Evolutionary conservation across 2,113 vertebrate species (phyloP).

Genomic region (Phalacrocorax pelagicus): DNA sequence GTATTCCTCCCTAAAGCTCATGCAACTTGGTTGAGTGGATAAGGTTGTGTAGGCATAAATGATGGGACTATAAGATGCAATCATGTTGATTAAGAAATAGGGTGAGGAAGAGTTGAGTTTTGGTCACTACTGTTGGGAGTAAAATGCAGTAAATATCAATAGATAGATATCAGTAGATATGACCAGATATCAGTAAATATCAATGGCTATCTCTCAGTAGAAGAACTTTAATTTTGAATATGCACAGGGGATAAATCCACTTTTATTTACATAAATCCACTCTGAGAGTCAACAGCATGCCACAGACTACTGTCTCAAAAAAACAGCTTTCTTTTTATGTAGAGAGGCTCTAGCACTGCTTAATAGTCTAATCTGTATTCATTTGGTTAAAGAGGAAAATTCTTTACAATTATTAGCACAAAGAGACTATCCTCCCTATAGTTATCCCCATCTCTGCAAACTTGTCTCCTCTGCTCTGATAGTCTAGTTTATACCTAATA

Average conservation of each 20-base stretch:
- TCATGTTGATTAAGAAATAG: not conserved
- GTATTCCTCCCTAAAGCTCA: not conserved
- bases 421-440: not conserved
- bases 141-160: not conserved
- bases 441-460: not conserved
- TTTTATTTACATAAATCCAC: not conserved
- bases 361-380: not conserved
- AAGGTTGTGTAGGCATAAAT: not conserved
- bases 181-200: not conserved
- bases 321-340: not conserved
- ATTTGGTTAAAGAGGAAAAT: not conserved
- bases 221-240: not conserved
- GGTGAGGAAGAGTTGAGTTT: not conserved
- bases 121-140: not conserved
- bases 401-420: not conserved
- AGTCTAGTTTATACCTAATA: not conserved
- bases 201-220: not conserved
- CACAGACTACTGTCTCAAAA: not conserved
- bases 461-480: not conserved
- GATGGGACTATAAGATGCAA: not conserved
- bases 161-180: not conserved
- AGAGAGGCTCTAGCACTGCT: not conserved
- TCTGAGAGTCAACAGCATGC: not conserved
- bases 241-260: not conserved
- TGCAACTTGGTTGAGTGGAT: not conserved